These are phyloP conservation scores for Callaeas wilsoni DNA, from an alignment of 2,113 vertebrate species.

Conservation along the genomic window DNA sequence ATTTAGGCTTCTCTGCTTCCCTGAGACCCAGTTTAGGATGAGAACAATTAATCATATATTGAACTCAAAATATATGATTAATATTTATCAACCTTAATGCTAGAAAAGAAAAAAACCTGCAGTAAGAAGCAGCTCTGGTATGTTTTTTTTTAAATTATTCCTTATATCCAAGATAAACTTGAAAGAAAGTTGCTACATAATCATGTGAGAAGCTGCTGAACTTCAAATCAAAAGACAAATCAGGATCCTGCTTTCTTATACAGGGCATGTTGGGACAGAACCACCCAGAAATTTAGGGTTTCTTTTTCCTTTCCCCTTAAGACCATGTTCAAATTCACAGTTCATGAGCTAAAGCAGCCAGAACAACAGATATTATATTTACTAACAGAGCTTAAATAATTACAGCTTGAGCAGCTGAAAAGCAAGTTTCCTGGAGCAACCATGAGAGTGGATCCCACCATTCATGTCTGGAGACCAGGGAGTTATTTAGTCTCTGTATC, in stretches of 20 bases:
- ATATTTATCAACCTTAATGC: neutral
- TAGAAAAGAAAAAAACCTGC: neutral
- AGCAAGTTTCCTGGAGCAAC: neutral
- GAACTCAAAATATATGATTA: neutral
- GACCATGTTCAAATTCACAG: neutral
- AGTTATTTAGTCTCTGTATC: neutral
- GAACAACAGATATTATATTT: neutral
- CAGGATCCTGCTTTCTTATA: neutral
- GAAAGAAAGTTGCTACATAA: neutral
- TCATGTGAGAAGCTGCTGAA: neutral
- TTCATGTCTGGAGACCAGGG: neutral
- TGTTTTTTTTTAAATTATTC: neutral
- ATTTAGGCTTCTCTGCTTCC: neutral
- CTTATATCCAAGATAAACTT: neutral
- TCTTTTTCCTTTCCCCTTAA: neutral
- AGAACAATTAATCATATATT: neutral
- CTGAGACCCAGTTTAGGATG: neutral
- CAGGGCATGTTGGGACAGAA: neutral
- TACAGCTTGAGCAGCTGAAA: neutral
- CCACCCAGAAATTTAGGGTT: neutral
- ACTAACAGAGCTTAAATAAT: neutral
- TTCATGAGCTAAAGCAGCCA: neutral
- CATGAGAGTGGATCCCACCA: neutral
- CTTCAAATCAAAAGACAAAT: neutral
- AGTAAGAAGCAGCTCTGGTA: neutral